These are phyloP conservation scores for Hyposoter didymator DNA, from an alignment of 2,888 invertebrate species.

Conservation along the genomic window DNA sequence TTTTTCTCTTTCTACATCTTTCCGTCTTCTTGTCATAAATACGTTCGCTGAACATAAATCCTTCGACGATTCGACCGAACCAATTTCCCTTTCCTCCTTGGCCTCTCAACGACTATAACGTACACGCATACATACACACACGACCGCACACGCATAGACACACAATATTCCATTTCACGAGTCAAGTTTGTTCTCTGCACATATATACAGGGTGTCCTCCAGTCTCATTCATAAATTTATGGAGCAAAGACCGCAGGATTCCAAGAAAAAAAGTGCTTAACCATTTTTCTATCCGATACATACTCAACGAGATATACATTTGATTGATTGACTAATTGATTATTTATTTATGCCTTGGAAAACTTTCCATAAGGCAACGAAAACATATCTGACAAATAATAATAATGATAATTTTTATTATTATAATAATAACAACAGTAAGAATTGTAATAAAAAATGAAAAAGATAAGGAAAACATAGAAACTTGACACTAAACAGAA, in stretches of 20 bases:
- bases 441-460: no score
- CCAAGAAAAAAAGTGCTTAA: not conserved
- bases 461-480: no score
- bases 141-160: not conserved
- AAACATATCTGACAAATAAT: no score
- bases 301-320: not conserved
- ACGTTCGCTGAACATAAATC: slow-evolving; percentile 71
- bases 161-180: slow-evolving; percentile 26
- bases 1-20: slow-evolving; percentile 59
- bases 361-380: no score
- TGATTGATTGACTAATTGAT: no score
- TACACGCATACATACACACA: slow-evolving; percentile 6
- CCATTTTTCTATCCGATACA: not conserved
- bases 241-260: not conserved
- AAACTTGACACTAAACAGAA: no score
- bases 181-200: slow-evolving; percentile 21
- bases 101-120: slow-evolving; percentile 45
- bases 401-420: no score
- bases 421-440: no score
- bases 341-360: no score
- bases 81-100: slow-evolving; percentile 69
- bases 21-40: slow-evolving; percentile 70
- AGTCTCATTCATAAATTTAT: not conserved
- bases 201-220: not conserved
- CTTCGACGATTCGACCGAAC: slow-evolving; percentile 72